These are phyloP conservation scores for Nymphicus hollandicus DNA, from an alignment of 2,113 vertebrate genomes.

Conservation along the genomic window DNA sequence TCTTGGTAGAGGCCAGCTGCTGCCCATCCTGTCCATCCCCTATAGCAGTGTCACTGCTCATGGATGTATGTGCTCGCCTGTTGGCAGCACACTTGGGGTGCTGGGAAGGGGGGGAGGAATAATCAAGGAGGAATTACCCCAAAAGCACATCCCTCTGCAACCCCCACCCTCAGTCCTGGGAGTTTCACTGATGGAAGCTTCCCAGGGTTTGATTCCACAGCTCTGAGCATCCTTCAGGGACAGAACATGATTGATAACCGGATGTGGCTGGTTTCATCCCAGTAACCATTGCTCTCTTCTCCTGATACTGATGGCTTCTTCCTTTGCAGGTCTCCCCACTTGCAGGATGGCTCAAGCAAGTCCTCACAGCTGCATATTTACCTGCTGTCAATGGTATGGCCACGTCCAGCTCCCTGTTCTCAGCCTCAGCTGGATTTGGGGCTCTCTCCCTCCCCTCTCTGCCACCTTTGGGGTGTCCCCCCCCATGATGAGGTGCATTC, in stretches of 20 bases:
- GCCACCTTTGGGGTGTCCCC: accelerated
- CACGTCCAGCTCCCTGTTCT: accelerated
- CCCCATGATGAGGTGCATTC: not conserved
- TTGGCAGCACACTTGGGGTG: not conserved
- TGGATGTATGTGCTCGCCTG: not conserved
- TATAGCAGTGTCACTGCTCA: not conserved
- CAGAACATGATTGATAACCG: not conserved
- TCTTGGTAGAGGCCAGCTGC: not conserved
- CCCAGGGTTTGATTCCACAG: accelerated
- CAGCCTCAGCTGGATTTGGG: not conserved
- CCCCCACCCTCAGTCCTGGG: not conserved
- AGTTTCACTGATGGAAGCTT: not conserved
- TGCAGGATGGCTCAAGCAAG: slow-evolving; percentile 35
- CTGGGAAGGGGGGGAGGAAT: not conserved
- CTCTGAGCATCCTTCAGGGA: not conserved
- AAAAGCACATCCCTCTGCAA: not conserved
- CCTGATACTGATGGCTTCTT: not conserved
- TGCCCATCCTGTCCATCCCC: not conserved
- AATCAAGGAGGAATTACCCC: not conserved
- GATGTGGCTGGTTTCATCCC: not conserved
- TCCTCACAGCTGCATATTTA: not conserved
- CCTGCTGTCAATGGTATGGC: slow-evolving; percentile 45
- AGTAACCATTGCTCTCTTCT: not conserved
- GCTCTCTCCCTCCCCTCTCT: not conserved
- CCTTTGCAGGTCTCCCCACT: not conserved